phyloP scores from a whole-genome alignment of 2,113 vertebrate species.

The Zootoca vivipara region DNA sequence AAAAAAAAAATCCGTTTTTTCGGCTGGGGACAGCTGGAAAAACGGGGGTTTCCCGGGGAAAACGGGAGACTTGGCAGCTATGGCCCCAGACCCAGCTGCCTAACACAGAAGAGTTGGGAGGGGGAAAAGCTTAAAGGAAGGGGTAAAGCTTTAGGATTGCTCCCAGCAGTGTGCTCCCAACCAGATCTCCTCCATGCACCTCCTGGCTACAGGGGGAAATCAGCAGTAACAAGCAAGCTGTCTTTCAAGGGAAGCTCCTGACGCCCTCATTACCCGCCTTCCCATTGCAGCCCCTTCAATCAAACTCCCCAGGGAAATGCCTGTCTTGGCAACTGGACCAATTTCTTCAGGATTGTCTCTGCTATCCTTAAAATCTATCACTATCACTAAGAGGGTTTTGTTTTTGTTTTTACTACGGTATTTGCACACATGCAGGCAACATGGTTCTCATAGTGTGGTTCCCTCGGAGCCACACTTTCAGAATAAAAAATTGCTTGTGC shows the following conservation, averaged over 20 bases:
- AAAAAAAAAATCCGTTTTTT: too few relatives aligned
- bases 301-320: background rate
- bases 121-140: background rate
- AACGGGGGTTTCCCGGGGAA: too few relatives aligned
- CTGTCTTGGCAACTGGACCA: background rate
- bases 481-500: too few relatives aligned
- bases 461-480: too few relatives aligned
- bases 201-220: too few relatives aligned
- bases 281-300: background rate
- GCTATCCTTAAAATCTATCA: background rate
- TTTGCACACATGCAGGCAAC: too few relatives aligned
- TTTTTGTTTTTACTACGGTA: too few relatives aligned
- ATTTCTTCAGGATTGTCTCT: background rate
- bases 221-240: background rate
- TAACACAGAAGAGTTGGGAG: background rate
- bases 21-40: too few relatives aligned
- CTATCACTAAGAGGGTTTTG: background rate
- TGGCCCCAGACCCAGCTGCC: background rate
- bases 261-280: background rate
- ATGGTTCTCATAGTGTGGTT: too few relatives aligned
- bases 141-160: background rate
- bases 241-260: background rate
- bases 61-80: too few relatives aligned
- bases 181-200: too few relatives aligned
- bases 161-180: background rate